Evolutionary conservation across 2,113 vertebrate genomes (phyloP).

Genomic region (Glaucomys volans): DNA sequence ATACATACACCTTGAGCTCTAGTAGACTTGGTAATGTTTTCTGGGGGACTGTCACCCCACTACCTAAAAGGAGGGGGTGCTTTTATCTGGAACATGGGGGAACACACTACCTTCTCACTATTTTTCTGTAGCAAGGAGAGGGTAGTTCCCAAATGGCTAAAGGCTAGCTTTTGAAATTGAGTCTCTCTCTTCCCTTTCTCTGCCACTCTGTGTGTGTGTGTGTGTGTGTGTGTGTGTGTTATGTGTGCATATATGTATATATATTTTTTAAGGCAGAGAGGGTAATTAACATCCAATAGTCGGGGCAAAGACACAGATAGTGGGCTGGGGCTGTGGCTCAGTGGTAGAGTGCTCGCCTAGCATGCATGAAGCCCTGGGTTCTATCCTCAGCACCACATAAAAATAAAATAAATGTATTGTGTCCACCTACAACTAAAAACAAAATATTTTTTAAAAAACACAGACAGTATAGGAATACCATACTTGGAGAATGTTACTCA

Average conservation of each 20-base stretch:
- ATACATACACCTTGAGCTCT: background rate
- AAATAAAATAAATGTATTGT: too few species aligned
- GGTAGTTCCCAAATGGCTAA: constrained; percentile 52
- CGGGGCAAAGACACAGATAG: background rate
- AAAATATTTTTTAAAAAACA: background rate
- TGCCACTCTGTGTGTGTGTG: too few species aligned
- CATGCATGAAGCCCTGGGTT: too few species aligned
- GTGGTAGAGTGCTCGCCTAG: too few species aligned
- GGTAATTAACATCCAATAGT: background rate
- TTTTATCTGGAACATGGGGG: background rate
- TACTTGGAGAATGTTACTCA: background rate
- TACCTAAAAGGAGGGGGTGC: constrained; percentile 43
- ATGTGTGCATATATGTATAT: too few species aligned
- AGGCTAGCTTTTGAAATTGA: constrained; percentile 37
- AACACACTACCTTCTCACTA: background rate
- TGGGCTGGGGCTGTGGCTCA: too few species aligned
- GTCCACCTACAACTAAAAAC: too few species aligned
- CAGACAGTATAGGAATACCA: background rate
- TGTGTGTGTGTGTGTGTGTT: too few species aligned
- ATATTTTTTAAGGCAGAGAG: constrained; percentile 18
- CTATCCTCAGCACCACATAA: too few species aligned
- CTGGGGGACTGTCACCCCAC: background rate
- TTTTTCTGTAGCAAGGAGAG: background rate
- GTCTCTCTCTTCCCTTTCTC: background rate
- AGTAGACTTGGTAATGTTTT: background rate